Conservation (phyloP, 2,113 vertebrate species). For the Plecturocebus donacophilus region DNA sequence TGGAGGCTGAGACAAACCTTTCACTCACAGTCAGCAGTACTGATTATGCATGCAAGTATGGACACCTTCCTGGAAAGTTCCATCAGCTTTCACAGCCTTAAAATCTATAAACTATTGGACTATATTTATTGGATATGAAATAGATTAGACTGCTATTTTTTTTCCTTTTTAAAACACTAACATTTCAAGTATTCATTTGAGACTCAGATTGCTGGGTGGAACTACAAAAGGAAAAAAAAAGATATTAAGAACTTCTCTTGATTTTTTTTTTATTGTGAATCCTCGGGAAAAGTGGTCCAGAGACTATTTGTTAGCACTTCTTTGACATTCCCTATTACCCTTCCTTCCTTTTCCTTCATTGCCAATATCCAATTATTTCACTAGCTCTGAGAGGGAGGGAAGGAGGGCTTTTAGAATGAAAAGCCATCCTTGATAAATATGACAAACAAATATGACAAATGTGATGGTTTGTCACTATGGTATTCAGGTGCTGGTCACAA, state of each 20-base stretch:
- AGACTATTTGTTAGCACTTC: neutral
- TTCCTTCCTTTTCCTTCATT: too few species aligned
- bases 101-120: slow-evolving; percentile 36
- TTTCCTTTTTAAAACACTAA: slow-evolving; percentile 22
- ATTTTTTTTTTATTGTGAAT: slow-evolving; percentile 3
- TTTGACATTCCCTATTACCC: too few species aligned
- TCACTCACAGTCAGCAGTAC: neutral
- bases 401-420: slow-evolving; percentile 1
- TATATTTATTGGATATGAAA: slow-evolving; percentile 39
- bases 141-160: slow-evolving; percentile 14
- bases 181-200: slow-evolving; percentile 51
- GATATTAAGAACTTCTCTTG: neutral
- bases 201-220: neutral
- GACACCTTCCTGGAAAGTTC: slow-evolving; percentile 13
- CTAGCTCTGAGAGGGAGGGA: neutral
- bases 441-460: neutral
- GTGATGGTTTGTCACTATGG: neutral
- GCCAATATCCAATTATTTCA: too few species aligned
- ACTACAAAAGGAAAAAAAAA: neutral
- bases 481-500: neutral
- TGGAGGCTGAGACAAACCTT: neutral
- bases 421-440: neutral
- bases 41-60: neutral
- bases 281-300: neutral
- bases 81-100: slow-evolving; percentile 17